phyloP scores from a whole-genome alignment of 2,113 vertebrate species.

The Chauna torquata region DNA sequence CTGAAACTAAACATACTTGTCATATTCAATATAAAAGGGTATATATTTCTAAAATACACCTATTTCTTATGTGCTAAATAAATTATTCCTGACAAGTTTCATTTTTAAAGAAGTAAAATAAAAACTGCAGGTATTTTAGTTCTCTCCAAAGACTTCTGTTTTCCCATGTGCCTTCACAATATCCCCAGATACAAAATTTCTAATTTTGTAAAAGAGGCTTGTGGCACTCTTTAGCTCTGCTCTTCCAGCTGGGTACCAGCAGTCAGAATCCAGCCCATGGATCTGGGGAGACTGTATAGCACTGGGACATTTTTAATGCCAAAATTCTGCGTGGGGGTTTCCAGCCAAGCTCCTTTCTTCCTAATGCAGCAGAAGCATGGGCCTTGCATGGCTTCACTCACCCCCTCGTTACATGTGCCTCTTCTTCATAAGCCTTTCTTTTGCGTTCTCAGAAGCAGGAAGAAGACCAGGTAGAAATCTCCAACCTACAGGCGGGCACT shows the following conservation, averaged over 20 bases:
- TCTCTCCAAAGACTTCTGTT: neutral
- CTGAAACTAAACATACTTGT: neutral
- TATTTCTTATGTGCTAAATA: neutral
- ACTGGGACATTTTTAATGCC: neutral
- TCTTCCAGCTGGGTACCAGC: neutral
- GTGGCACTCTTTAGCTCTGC: neutral
- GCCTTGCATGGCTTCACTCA: neutral
- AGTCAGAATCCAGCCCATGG: neutral
- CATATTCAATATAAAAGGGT: neutral
- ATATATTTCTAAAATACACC: neutral
- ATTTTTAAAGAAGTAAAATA: neutral
- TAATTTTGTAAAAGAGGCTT: neutral
- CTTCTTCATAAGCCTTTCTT: neutral
- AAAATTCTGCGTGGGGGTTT: neutral
- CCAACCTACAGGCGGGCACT: constrained; percentile 83
- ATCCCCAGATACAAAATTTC: neutral
- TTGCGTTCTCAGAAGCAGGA: constrained; percentile 74
- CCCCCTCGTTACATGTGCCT: neutral
- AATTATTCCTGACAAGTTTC: neutral
- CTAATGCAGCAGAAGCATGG: neutral
- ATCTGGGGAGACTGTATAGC: neutral
- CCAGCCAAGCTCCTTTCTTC: neutral
- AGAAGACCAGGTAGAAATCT: constrained; percentile 78
- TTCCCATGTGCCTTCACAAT: neutral
- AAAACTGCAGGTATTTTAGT: neutral